phyloP scores from a whole-genome alignment of 2,888 invertebrate species.

The Standfussiana lucernea region DNA sequence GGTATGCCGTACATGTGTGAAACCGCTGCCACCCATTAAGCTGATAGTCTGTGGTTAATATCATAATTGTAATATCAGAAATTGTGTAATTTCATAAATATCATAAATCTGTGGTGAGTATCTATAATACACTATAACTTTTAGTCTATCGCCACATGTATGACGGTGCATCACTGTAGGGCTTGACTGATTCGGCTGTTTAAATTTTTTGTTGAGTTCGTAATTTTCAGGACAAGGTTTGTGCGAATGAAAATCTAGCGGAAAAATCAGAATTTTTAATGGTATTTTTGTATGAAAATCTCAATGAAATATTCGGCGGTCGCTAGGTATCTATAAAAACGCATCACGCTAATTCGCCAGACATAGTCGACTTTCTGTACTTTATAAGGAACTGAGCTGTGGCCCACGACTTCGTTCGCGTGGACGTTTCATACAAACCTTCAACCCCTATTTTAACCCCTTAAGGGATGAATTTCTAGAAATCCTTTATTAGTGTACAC shows the following conservation, averaged over 20 bases:
- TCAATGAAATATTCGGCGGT: no score
- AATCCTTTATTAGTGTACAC: no score
- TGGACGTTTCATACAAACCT: no score
- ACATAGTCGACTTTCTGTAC: neutral
- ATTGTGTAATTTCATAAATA: no score
- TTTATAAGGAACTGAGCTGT: no score
- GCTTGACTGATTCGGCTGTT: neutral
- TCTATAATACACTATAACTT: no score
- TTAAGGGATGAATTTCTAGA: no score
- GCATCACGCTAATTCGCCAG: neutral
- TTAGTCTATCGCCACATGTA: no score
- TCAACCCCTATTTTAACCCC: no score
- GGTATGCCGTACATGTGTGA: neutral
- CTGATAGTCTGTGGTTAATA: neutral
- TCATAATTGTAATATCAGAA: neutral
- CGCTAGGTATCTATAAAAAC: neutral
- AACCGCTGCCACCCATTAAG: constrained; percentile 1
- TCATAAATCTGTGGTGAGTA: no score
- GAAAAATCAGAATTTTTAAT: neutral
- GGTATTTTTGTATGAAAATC: neutral
- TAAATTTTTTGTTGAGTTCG: neutral
- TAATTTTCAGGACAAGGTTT: neutral
- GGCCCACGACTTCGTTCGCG: no score
- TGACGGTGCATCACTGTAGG: no score
- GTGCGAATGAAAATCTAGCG: neutral